These are phyloP conservation scores for Chrysina gloriosa DNA, from an alignment of 2,888 invertebrate genomes.

Conservation along the genomic window DNA sequence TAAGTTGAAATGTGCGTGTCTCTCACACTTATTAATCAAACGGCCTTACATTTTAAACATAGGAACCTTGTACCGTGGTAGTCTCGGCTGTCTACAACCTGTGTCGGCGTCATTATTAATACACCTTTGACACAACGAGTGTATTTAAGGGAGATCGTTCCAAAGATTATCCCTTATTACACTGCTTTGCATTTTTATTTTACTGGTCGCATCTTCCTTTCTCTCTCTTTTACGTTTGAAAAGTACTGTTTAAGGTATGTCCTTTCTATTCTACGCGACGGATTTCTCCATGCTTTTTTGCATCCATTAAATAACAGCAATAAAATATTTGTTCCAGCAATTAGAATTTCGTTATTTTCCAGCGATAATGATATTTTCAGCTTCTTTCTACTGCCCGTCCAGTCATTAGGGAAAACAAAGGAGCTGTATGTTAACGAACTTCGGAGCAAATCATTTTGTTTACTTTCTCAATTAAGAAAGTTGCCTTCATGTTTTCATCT, in stretches of 20 bases:
- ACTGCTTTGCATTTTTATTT: constrained; percentile 63
- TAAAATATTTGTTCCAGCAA: constrained; percentile 42
- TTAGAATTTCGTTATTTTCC: constrained; percentile 40
- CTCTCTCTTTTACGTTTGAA: constrained; percentile 18
- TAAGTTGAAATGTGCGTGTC: constrained; percentile 64
- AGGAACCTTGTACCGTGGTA: constrained; percentile 39
- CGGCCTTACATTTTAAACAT: constrained; percentile 46
- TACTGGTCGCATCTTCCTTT: constrained; percentile 44
- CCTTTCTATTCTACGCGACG: constrained; percentile 1
- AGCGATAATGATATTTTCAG: constrained; percentile 36
- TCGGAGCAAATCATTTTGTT: constrained; percentile 1
- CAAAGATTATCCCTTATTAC: constrained; percentile 58
- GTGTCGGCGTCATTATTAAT: constrained; percentile 53
- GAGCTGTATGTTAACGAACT: constrained; percentile 6
- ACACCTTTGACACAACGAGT: constrained; percentile 60
- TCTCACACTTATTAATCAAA: constrained; percentile 64
- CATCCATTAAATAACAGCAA: constrained; percentile 39
- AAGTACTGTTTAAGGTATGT: not conserved
- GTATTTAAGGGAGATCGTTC: constrained; percentile 59
- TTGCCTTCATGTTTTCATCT: no score
- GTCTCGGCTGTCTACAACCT: constrained; percentile 50
- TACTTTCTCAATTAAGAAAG: no score
- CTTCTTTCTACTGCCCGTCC: constrained; percentile 1
- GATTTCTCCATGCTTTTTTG: constrained; percentile 33
- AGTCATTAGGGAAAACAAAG: constrained; percentile 20